Base-by-base conservation (phyloP, 2,113 vertebrate species). In the Atlantisia rogersi region DNA sequence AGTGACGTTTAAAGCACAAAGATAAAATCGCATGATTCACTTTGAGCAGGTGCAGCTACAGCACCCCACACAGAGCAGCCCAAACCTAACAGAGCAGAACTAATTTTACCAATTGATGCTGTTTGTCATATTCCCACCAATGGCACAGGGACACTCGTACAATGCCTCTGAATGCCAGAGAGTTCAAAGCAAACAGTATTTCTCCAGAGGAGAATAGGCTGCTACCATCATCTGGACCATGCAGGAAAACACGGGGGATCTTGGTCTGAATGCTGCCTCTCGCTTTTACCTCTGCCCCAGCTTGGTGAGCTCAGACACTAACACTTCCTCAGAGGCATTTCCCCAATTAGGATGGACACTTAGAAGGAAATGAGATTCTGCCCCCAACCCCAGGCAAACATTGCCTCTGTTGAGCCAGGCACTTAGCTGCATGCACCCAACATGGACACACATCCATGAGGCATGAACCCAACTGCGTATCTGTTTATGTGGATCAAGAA, bases 401-500 rank as follows among this genome's bases (percentile, higher is more conserved):
- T 10, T 65, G 39, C n/a, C 31, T 76, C 50, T 60, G 26, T 25
- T 55, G 44, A 60, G 31, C 26, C 69, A 44, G 42, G 44, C 0
- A 0, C 11, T n/a, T 20, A 28, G 16, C 25, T 42, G 35, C 35
- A 67, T 2, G 35, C 10, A 60, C 29, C 19, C 28, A 67, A 20
- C 44, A 50, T 0, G 56, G 48, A 28, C 48, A 22, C 14, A 20
- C 25, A 26, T 35, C 73, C 18, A 9, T 1, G 9, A 82, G 29
- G 46, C 14, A 20, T 2, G 25, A 74, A 50, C 31, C 21, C 26
- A 32, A 29, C 26, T 32, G 12, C 0, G 3, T 18, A 31, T 31
- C 4, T 68, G 58, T 22, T 58, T 20, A 5, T 0, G 0, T 7
- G 46, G 39, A 17, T 39, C 29, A 42, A 7, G 8, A 32, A 78